Percentiles rank a stretch among this genome's conserved stretches.
Evolutionary conservation across 1,140 invertebrate genomes (phyloP).

Genomic region (Acyrthosiphon pisum): DNA sequence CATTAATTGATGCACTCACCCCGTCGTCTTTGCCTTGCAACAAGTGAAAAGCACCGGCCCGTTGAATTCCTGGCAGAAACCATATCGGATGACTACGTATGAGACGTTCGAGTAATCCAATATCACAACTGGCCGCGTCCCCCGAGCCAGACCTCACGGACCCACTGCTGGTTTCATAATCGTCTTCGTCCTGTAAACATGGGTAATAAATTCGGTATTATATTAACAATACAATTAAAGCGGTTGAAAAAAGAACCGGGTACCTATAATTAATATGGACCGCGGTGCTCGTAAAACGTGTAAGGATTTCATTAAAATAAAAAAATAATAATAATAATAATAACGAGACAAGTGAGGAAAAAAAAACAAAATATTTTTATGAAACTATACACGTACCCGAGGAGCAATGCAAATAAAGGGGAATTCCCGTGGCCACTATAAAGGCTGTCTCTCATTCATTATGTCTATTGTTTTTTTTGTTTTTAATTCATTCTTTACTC

Average conservation of each 20-base stretch:
- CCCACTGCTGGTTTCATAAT: conserved; percentile 63
- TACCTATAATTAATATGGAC: conserved; percentile 12
- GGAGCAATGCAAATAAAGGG: conserved; percentile 38
- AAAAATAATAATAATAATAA: conserved; percentile 9
- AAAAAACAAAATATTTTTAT: not conserved
- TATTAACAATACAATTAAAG: not conserved
- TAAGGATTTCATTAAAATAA: conserved; percentile 12
- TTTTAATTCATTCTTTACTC: not conserved
- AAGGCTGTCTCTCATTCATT: conserved; percentile 24
- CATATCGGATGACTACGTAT: conserved; percentile 92
- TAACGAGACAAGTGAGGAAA: no score
- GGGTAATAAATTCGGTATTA: not conserved
- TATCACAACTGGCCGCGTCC: conserved; percentile 69
- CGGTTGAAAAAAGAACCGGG: not conserved
- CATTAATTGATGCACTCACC: conserved; percentile 68
- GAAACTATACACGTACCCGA: conserved; percentile 4
- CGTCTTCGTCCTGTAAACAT: conserved; percentile 43
- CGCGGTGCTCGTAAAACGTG: conserved; percentile 14
- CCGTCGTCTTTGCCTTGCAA: conserved; percentile 92
- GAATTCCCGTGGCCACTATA: not conserved
- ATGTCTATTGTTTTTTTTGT: conserved; percentile 39
- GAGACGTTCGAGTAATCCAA: conserved; percentile 84
- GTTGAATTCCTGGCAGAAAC: conserved; percentile 92
- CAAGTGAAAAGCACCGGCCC: conserved; percentile 89
- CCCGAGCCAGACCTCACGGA: conserved; percentile 66